Conservation (phyloP, 2,797 vertebrate species). For the Mormyrus proboscirostris region DNA sequence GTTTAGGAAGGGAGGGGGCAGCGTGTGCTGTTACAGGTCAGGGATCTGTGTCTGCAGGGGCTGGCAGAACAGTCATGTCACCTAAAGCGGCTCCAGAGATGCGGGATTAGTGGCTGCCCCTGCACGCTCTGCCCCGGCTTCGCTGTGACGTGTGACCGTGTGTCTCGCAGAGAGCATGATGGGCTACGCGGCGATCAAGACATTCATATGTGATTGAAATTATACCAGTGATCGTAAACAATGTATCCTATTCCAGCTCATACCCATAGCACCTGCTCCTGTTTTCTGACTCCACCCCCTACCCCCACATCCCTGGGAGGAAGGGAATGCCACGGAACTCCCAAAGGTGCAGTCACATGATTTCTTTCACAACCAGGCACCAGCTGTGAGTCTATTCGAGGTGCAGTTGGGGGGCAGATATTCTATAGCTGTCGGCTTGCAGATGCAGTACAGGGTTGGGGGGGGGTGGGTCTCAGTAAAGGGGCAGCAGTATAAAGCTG, state of each 20-base stretch:
- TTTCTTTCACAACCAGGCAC: no score
- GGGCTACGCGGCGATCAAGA: neutral
- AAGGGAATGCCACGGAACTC: neutral
- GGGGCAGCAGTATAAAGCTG: neutral
- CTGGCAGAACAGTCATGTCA: neutral
- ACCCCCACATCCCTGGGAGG: neutral
- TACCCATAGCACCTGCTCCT: neutral
- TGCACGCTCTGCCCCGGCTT: neutral
- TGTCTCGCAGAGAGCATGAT: neutral
- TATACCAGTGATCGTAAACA: neutral
- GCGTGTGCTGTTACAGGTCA: neutral
- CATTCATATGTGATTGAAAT: neutral
- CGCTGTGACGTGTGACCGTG: neutral
- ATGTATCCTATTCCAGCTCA: neutral
- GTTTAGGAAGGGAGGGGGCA: neutral
- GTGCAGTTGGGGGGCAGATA: neutral
- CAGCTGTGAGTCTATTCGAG: slow-evolving; percentile 10
- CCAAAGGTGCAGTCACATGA: neutral
- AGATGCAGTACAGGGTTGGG: neutral
- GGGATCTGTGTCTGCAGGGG: neutral
- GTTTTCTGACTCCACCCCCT: neutral
- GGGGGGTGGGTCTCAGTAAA: neutral
- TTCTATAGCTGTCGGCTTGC: neutral
- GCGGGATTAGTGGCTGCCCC: neutral
- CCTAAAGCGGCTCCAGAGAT: neutral